A percentile compares a stretch with the other conserved stretches of the same genome.
Conservation (phyloP, 2,113 vertebrate genomes). For the Cryptotis parvus region DNA sequence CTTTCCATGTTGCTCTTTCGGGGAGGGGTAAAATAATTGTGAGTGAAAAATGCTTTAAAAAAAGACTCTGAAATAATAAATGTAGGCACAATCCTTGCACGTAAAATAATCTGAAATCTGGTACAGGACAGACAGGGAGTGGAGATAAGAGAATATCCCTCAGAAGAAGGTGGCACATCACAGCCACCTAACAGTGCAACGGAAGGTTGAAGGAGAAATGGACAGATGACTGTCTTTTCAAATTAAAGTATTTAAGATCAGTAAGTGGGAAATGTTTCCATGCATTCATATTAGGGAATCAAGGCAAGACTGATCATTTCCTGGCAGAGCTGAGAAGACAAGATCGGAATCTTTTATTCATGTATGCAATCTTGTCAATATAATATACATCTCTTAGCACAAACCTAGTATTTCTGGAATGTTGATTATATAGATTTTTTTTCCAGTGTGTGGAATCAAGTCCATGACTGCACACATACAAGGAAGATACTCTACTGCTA, state of each 20-base stretch:
- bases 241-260: neutral
- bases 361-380: neutral
- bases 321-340: neutral
- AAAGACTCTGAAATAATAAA: neutral
- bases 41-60: too few species aligned
- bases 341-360: neutral
- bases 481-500: too few species aligned
- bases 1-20: too few species aligned
- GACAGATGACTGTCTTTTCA: neutral
- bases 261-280: neutral
- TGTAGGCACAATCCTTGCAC: neutral
- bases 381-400: neutral
- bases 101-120: neutral
- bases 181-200: neutral
- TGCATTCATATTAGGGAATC: neutral
- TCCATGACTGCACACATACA: too few species aligned
- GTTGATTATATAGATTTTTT: neutral
- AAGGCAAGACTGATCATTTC: neutral
- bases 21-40: too few species aligned
- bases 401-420: neutral
- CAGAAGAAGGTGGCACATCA: neutral
- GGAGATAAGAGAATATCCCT: neutral
- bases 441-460: too few species aligned
- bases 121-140: fast-evolving
- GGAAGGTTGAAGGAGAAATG: neutral